Percentiles rank a stretch among this genome's conserved stretches.
These are phyloP conservation scores for Turnix velox DNA, from an alignment of 2,113 vertebrate genomes.

Conservation along the genomic window DNA sequence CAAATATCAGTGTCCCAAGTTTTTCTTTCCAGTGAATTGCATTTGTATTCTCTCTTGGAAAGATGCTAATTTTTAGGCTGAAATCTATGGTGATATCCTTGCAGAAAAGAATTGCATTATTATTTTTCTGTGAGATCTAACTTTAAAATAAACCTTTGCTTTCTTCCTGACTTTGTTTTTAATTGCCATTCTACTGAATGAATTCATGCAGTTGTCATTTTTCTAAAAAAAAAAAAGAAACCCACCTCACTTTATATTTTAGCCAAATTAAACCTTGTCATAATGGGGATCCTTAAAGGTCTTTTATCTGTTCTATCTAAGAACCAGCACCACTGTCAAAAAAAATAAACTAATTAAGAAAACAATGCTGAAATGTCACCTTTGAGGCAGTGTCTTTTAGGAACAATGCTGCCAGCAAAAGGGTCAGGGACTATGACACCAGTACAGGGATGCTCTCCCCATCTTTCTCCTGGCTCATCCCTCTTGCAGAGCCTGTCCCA, in stretches of 20 bases:
- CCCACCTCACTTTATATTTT: background rate
- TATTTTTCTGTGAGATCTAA: background rate
- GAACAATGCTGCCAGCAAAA: slow-evolving; percentile 27
- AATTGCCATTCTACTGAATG: background rate
- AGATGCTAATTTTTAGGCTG: background rate
- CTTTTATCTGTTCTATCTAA: slow-evolving; percentile 25
- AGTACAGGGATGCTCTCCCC: background rate
- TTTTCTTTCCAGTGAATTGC: background rate
- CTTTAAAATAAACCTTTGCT: slow-evolving; percentile 5
- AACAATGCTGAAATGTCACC: slow-evolving; percentile 47
- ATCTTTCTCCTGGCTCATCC: background rate
- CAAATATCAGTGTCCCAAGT: background rate
- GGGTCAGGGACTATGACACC: slow-evolving; percentile 20
- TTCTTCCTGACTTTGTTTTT: slow-evolving; percentile 5
- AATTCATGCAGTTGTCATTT: background rate
- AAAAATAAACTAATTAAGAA: slow-evolving; percentile 60
- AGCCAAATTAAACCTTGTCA: slow-evolving; percentile 42
- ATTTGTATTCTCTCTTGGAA: background rate
- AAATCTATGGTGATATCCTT: background rate
- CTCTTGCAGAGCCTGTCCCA: background rate
- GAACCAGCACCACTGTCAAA: slow-evolving; percentile 32
- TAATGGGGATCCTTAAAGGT: background rate
- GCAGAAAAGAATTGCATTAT: background rate
- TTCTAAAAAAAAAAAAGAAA: background rate
- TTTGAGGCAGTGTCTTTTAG: slow-evolving; percentile 43